Conservation (phyloP, 2,888 invertebrate species). For the Xylota sylvarum region DNA sequence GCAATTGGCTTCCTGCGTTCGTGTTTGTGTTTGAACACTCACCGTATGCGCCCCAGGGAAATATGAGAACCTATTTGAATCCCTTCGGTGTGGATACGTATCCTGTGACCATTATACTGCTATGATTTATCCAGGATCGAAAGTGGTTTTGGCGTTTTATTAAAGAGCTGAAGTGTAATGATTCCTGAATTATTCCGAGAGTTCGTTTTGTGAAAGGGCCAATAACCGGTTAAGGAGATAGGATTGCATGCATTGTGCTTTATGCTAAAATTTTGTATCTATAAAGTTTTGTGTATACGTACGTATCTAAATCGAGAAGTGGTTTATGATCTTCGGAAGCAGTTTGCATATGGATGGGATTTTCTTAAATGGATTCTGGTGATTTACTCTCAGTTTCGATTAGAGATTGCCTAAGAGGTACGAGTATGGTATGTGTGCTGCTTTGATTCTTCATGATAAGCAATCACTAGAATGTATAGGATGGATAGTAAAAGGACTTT, state of each 20-base stretch:
- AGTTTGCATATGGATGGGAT: slow-evolving; percentile 20
- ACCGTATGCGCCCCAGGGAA: slow-evolving; percentile 46
- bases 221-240: slow-evolving; percentile 48
- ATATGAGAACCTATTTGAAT: slow-evolving; percentile 45
- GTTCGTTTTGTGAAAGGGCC: slow-evolving; percentile 22
- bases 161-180: slow-evolving; percentile 75
- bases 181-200: slow-evolving; percentile 61
- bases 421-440: neutral
- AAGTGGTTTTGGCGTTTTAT: slow-evolving; percentile 75
- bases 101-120: slow-evolving; percentile 49
- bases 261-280: slow-evolving; percentile 9
- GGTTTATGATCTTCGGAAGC: slow-evolving; percentile 8
- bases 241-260: neutral
- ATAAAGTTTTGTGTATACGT: neutral
- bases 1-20: slow-evolving; percentile 60
- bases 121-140: slow-evolving; percentile 67
- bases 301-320: neutral
- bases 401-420: neutral
- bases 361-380: neutral
- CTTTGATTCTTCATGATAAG: neutral
- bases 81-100: slow-evolving; percentile 31
- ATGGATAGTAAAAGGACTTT: slow-evolving; percentile 1
- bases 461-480: neutral
- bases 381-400: slow-evolving; percentile 10
- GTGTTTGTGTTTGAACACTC: slow-evolving; percentile 10